A percentile compares a stretch with the other conserved stretches of the same genome.
These are phyloP conservation scores for Cyrtodaria siliqua DNA, from an alignment of 2,888 invertebrate species.

Conservation along the genomic window DNA sequence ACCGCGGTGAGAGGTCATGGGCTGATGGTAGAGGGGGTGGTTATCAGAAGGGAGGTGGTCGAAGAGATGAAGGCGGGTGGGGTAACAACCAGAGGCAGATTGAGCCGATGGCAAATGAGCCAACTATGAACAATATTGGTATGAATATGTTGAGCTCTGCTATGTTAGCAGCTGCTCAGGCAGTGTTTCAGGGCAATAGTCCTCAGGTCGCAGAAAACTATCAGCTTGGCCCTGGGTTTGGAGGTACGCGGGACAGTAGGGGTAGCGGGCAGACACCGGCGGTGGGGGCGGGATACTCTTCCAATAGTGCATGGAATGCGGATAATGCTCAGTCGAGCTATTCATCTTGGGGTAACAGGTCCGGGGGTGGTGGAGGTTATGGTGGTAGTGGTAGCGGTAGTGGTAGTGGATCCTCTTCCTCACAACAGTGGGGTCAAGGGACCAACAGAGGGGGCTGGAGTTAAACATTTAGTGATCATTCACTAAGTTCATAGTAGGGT, in stretches of 20 bases:
- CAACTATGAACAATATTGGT: conserved; percentile 70
- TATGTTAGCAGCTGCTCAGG: conserved; percentile 81
- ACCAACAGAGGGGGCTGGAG: conserved; percentile 27
- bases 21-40: conserved; percentile 17
- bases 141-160: conserved; percentile 81
- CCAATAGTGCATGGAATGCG: conserved; percentile 23
- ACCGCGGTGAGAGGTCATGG: conserved; percentile 4
- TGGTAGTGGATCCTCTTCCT: conserved; percentile 16
- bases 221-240: conserved; percentile 63
- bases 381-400: no score
- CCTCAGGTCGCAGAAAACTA: conserved; percentile 45
- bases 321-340: conserved; percentile 33
- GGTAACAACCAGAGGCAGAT: conserved; percentile 8
- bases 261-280: neutral
- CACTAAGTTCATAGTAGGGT: no score
- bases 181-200: conserved; percentile 71
- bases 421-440: conserved; percentile 42
- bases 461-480: no score
- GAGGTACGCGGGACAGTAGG: conserved; percentile 62
- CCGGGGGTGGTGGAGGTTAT: conserved; percentile 43
- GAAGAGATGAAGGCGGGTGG: conserved; percentile 29
- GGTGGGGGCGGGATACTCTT: conserved; percentile 14
- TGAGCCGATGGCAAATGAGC: conserved; percentile 43
- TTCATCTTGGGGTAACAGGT: conserved; percentile 47
- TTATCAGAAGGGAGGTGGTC: conserved; percentile 5